These are phyloP conservation scores for Lanistes nyassanus DNA, from an alignment of 1,140 invertebrate species.

Conservation along the genomic window DNA sequence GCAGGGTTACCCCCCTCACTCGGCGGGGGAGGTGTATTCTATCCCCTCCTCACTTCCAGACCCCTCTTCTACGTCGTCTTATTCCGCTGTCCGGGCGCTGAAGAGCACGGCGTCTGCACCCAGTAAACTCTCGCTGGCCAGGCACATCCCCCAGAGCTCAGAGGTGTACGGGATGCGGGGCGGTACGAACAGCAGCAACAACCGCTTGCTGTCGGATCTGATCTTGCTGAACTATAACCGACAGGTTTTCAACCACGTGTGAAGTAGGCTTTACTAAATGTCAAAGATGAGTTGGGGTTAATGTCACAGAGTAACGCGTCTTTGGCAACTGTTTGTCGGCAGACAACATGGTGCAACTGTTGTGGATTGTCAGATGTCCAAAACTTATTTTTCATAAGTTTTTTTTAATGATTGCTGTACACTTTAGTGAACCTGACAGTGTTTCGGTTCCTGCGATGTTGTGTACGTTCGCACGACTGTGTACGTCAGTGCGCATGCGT, in stretches of 20 bases:
- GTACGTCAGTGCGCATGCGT: not conserved
- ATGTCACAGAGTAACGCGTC: not conserved
- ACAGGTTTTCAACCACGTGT: constrained; percentile 21
- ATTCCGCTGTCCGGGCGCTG: not conserved
- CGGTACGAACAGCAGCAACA: constrained; percentile 5
- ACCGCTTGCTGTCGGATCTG: constrained; percentile 25
- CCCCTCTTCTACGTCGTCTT: not conserved
- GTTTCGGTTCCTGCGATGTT: not conserved
- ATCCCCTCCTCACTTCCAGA: constrained; percentile 14
- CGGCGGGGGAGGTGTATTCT: constrained; percentile 15
- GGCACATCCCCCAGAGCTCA: constrained; percentile 1
- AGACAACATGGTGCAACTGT: too few relatives aligned
- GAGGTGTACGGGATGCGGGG: constrained; percentile 15
- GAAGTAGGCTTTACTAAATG: too few relatives aligned
- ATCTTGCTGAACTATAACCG: constrained; percentile 31
- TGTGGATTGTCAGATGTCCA: too few relatives aligned
- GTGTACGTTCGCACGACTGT: not conserved
- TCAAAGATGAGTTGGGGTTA: not conserved
- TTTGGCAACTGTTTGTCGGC: too few relatives aligned
- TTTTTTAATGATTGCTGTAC: not conserved
- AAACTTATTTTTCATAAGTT: too few relatives aligned
- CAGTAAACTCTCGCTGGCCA: constrained; percentile 1
- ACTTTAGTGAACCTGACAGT: not conserved
- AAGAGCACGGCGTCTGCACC: not conserved
- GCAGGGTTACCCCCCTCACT: not conserved